Evolutionary conservation across 1,140 invertebrate genomes (phyloP), one percentile per base, ranked within the genome.

Genomic region (Leptinotarsa undecemlineata): DNA sequence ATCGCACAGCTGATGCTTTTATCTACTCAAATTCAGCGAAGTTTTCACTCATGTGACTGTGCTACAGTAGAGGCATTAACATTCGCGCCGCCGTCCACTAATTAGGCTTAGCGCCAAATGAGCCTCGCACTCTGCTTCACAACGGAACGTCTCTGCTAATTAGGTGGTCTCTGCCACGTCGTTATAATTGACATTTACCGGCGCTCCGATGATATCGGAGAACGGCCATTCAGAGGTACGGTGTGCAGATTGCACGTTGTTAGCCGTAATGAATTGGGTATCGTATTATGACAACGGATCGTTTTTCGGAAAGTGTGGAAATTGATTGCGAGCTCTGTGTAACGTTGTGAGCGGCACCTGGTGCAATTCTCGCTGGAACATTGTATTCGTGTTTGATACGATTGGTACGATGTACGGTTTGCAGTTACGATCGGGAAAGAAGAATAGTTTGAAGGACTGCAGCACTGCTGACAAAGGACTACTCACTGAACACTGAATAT

Each of bases 121-220:
- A 64, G 63, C 63, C 63, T 3, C 63, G 20, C 63, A 21, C 20
- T 23, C 63, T n/a, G 48, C 68, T 68, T 68, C 17, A 42, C 17
- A 57, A 70, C 68, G 33, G 51, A 70, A 70, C 68, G 68, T 70
- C 68, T 70, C 68, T 70, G 51, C 33, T 70, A 70, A 70, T 70
- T 70, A 70, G 68, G 68, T 70, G 68, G 68, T 60, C 68, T 51
- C 47, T 23, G 48, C 51, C n/a, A 60, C 68, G 48, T 60, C 20
- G 51, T 60, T 70, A 70, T 70, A 70, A 70, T 70, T 70, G 68
- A 70, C 68, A 70, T 70, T 70, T 70, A 70, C 68, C 68, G 68
- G 68, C 20, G 51, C 68, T 47, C 11, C 20, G 68, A 19, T 60
- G 68, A 70, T 70, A 70, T 70, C 47, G 68, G 68, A 70, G 68